These are phyloP conservation scores for Epizoanthus ramosus DNA, from an alignment of 92 coral and sea anemone genomes.

Conservation along the genomic window DNA sequence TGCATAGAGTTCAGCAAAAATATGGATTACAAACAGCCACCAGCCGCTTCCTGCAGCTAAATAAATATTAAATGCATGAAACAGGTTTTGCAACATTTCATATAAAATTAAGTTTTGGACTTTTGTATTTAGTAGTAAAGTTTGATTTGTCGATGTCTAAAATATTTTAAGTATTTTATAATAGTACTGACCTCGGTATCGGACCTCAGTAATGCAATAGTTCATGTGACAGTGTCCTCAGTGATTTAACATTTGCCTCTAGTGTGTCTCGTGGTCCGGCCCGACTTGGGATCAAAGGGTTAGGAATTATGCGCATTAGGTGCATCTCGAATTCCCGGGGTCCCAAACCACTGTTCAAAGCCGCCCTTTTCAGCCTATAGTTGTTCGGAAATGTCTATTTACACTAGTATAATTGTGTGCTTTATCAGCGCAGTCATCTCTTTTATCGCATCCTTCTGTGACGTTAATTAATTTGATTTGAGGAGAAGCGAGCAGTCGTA, in stretches of 20 bases:
- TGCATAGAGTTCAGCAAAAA: too few relatives aligned
- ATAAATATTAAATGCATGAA: not conserved
- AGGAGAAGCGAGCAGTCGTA: constrained; percentile 14
- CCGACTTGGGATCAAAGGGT: too few relatives aligned
- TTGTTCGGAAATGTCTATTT: constrained; percentile 1
- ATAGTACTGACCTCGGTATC: not conserved
- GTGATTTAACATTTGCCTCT: too few relatives aligned
- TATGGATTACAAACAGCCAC: not conserved
- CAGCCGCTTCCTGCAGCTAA: not conserved
- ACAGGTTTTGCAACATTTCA: not conserved
- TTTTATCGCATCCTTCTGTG: constrained; percentile 15
- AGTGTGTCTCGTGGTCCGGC: too few relatives aligned
- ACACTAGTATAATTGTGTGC: not conserved
- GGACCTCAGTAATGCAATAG: not conserved
- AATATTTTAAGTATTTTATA: too few relatives aligned
- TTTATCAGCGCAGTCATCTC: constrained; percentile 21
- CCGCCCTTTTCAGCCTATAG: too few relatives aligned
- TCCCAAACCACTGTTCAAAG: not conserved
- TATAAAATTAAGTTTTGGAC: constrained; percentile 8
- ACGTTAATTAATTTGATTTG: constrained; percentile 44
- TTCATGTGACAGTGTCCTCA: not conserved
- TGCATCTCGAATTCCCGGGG: not conserved
- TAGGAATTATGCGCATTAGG: too few relatives aligned
- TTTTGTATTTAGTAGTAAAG: constrained; percentile 7
- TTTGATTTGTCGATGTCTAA: constrained; percentile 2